phyloP scores from a whole-genome alignment of 2,113 vertebrate genomes.

The Scolopax mira region DNA sequence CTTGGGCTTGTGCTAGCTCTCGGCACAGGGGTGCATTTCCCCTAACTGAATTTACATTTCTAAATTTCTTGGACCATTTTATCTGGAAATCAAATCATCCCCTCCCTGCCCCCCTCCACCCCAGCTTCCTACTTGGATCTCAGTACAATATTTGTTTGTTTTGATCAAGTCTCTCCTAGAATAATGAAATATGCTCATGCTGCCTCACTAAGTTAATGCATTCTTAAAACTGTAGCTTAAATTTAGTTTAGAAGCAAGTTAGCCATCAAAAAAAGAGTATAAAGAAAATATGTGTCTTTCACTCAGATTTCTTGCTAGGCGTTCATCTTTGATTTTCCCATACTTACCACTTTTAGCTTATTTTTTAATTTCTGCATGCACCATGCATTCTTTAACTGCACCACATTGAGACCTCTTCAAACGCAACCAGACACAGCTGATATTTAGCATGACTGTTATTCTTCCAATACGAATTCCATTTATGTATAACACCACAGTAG shows the following conservation, averaged over 20 bases:
- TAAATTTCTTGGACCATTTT: background rate
- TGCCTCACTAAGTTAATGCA: background rate
- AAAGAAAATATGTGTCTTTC: background rate
- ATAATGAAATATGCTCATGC: background rate
- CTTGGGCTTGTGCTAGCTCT: background rate
- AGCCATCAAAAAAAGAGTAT: background rate
- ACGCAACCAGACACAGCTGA: background rate
- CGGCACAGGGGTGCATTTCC: background rate
- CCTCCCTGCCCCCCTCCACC: background rate
- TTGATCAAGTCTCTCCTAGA: background rate
- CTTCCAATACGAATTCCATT: background rate
- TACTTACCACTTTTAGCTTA: background rate
- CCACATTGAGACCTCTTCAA: background rate
- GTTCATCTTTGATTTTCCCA: background rate
- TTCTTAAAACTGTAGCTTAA: background rate
- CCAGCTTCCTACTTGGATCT: background rate
- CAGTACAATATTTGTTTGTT: background rate
- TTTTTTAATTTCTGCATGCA: background rate
- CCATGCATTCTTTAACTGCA: background rate
- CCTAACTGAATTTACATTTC: conserved; percentile 13
- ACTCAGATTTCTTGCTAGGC: background rate
- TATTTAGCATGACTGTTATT: background rate
- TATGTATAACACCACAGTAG: background rate
- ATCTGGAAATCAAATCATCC: background rate
- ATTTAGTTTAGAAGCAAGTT: background rate